These are phyloP conservation scores for Nephrotoma appendiculata DNA, from an alignment of 2,888 invertebrate species.

Conservation along the genomic window DNA sequence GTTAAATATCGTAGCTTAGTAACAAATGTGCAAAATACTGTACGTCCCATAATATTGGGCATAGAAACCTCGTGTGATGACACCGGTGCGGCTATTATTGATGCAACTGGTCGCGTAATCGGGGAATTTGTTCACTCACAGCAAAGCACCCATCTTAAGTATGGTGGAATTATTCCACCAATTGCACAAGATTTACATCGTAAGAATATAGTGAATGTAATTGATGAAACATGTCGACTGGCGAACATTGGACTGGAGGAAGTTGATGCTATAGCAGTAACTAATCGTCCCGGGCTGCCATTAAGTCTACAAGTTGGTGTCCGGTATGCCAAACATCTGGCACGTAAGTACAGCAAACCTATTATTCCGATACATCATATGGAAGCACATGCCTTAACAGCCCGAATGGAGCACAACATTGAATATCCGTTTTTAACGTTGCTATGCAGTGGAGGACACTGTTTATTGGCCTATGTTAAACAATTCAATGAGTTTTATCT, in stretches of 20 bases:
- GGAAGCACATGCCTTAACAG: slow-evolving; percentile 94
- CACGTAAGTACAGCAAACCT: slow-evolving; percentile 51
- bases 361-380: slow-evolving; percentile 96
- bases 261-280: slow-evolving; percentile 78
- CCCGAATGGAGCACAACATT: slow-evolving; percentile 53
- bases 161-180: slow-evolving; percentile 57
- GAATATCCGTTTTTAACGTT: slow-evolving; percentile 81
- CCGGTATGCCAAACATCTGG: slow-evolving; percentile 65
- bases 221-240: slow-evolving; percentile 46
- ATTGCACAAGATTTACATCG: slow-evolving; percentile 71
- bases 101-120: slow-evolving; percentile 51
- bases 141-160: slow-evolving; percentile 57
- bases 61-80: slow-evolving; percentile 98
- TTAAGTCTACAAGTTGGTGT: slow-evolving; percentile 67
- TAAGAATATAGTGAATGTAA: slow-evolving; percentile 58
- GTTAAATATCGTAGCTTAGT: not conserved
- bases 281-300: slow-evolving; percentile 76
- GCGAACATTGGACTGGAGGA: slow-evolving; percentile 46
- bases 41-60: slow-evolving; percentile 45
- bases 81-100: slow-evolving; percentile 82
- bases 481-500: slow-evolving; percentile 60
- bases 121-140: slow-evolving; percentile 77
- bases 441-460: slow-evolving; percentile 88
- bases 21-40: not conserved
- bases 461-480: slow-evolving; percentile 60